Conservation (phyloP, 2,113 vertebrate genomes). For the Phoxinus phoxinus region DNA sequence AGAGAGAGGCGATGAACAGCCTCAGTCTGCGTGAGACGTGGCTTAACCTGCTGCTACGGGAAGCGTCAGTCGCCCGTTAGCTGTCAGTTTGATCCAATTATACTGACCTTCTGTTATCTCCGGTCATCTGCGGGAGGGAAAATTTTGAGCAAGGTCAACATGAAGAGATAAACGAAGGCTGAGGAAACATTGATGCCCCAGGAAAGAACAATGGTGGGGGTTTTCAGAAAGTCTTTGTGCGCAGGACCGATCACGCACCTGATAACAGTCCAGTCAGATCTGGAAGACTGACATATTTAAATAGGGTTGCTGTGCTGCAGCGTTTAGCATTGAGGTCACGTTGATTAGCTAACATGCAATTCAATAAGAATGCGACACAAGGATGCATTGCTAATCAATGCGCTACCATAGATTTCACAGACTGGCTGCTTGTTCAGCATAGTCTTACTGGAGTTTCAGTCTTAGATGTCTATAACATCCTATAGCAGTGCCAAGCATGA, state of each 20-base stretch:
- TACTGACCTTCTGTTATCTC: slow-evolving; percentile 70
- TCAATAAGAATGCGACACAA: slow-evolving; percentile 30
- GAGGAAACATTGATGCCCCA: slow-evolving; percentile 36
- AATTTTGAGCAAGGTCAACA: slow-evolving; percentile 69
- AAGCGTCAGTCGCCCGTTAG: slow-evolving; percentile 48
- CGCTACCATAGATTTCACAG: slow-evolving; percentile 35
- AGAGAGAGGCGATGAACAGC: background rate
- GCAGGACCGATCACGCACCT: slow-evolving; percentile 27
- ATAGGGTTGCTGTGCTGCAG: background rate
- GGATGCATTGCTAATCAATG: slow-evolving; percentile 48
- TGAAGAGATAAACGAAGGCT: slow-evolving; percentile 62
- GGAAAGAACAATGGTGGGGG: slow-evolving; percentile 53
- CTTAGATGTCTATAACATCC: background rate
- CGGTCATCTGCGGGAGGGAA: slow-evolving; percentile 67
- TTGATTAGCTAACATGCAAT: slow-evolving; percentile 40
- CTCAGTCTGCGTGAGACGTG: slow-evolving; percentile 36
- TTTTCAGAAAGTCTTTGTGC: slow-evolving; percentile 50
- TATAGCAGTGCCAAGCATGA: background rate
- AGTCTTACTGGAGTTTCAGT: slow-evolving; percentile 26
- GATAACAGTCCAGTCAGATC: slow-evolving; percentile 59
- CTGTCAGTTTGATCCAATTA: slow-evolving; percentile 75
- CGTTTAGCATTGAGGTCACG: slow-evolving; percentile 12
- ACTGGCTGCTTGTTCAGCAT: slow-evolving; percentile 44
- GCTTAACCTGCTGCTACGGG: slow-evolving; percentile 63
- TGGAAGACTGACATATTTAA: slow-evolving; percentile 28